phyloP scores from a whole-genome alignment of 2,797 vertebrate genomes.

The Ctenopoma multispine region DNA sequence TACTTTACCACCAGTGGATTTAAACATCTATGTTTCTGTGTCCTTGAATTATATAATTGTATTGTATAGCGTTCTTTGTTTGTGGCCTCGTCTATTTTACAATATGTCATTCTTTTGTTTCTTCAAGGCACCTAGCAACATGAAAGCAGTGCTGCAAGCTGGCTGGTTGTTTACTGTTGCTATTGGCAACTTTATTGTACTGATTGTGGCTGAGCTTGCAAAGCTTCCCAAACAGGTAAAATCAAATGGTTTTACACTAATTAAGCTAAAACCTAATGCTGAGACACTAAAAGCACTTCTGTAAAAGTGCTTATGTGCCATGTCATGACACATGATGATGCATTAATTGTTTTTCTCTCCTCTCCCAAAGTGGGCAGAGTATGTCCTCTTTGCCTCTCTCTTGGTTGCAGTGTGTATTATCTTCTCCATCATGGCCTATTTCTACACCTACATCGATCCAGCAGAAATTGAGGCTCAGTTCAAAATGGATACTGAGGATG shows the following conservation, averaged over 20 bases:
- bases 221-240: constrained; percentile 87
- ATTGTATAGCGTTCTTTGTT: background rate
- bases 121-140: constrained; percentile 93
- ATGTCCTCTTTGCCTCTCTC: constrained; percentile 90
- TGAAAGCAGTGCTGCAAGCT: constrained; percentile 97
- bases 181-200: constrained; percentile 94
- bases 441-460: constrained; percentile 94
- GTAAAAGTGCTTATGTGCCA: background rate
- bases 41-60: background rate
- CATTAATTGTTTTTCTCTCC: constrained; percentile 20
- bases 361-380: constrained; percentile 91
- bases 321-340: background rate
- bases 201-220: constrained; percentile 91
- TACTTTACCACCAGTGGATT: background rate
- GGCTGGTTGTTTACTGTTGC: constrained; percentile 95
- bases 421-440: constrained; percentile 93
- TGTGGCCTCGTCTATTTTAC: background rate
- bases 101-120: constrained; percentile 11
- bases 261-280: background rate
- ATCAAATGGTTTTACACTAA: background rate
- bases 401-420: constrained; percentile 89
- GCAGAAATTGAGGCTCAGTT: constrained; percentile 89
- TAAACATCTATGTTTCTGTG: background rate
- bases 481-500: constrained; percentile 64
- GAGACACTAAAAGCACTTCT: background rate